These are phyloP conservation scores for Trichogramma pretiosum DNA, from an alignment of 1,140 invertebrate species.

Conservation along the genomic window DNA sequence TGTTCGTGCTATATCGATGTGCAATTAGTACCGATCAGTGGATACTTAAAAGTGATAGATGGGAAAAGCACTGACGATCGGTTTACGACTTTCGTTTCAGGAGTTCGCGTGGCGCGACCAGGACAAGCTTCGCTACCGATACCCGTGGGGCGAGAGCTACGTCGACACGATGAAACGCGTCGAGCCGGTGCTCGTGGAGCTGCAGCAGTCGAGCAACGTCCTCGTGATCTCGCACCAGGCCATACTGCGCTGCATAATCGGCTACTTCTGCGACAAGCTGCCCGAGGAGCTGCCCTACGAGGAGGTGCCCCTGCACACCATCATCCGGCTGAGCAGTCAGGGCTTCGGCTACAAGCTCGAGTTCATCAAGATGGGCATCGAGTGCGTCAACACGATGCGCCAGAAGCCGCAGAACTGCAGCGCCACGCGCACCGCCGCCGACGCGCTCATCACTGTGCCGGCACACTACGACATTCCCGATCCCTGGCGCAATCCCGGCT, in stretches of 20 bases:
- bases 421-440: slow-evolving; percentile 51
- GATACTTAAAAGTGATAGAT: neutral
- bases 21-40: no score
- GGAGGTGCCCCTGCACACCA: slow-evolving; percentile 83
- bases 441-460: slow-evolving; percentile 61
- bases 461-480: slow-evolving; percentile 59
- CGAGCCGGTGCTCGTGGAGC: slow-evolving; percentile 67
- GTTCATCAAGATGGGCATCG: slow-evolving; percentile 68
- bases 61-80: neutral
- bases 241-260: slow-evolving; percentile 80
- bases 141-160: slow-evolving; percentile 86
- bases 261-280: slow-evolving; percentile 79
- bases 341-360: slow-evolving; percentile 79
- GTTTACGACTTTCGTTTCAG: slow-evolving; percentile 15
- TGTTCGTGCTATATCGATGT: no score
- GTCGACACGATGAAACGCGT: slow-evolving; percentile 79
- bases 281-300: slow-evolving; percentile 82
- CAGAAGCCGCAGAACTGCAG: slow-evolving; percentile 62
- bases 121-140: slow-evolving; percentile 86
- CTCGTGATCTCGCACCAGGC: slow-evolving; percentile 86
- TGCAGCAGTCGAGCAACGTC: slow-evolving; percentile 78
- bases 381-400: slow-evolving; percentile 77
- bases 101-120: slow-evolving; percentile 86
- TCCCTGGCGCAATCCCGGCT: slow-evolving; percentile 40
- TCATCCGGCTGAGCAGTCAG: slow-evolving; percentile 73